These are phyloP conservation scores for Pachycephala philippinensis DNA, from an alignment of 2,113 vertebrate genomes.

Conservation along the genomic window DNA sequence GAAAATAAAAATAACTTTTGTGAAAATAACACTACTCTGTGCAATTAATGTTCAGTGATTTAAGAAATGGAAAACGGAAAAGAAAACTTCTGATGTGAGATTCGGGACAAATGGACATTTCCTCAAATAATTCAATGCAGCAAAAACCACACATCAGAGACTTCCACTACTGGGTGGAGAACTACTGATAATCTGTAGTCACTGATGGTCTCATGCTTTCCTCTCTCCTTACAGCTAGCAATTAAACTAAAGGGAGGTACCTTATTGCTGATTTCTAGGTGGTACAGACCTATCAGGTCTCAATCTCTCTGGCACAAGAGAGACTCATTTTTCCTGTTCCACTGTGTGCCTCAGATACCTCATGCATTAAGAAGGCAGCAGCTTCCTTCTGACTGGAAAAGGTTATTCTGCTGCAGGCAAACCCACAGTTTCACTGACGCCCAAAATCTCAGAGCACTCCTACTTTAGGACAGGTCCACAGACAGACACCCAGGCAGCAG, in stretches of 20 bases:
- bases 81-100: background rate
- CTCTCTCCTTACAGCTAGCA: background rate
- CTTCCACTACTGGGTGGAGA: background rate
- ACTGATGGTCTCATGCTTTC: background rate
- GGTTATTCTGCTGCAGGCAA: background rate
- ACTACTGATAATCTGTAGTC: background rate
- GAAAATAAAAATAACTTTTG: background rate
- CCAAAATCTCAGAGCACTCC: background rate
- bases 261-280: background rate
- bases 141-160: background rate
- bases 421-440: background rate
- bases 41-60: background rate
- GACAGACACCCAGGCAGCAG: background rate
- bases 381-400: background rate
- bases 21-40: background rate
- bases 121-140: background rate
- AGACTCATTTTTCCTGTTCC: background rate
- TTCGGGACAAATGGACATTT: background rate
- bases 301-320: background rate
- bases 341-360: background rate
- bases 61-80: background rate
- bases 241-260: background rate
- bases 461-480: background rate
- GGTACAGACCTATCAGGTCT: background rate
- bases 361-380: background rate